Percentiles rank a stretch among this genome's conserved stretches.
Conservation (phyloP, 2,888 invertebrate genomes). For the Ophion ellenae region DNA sequence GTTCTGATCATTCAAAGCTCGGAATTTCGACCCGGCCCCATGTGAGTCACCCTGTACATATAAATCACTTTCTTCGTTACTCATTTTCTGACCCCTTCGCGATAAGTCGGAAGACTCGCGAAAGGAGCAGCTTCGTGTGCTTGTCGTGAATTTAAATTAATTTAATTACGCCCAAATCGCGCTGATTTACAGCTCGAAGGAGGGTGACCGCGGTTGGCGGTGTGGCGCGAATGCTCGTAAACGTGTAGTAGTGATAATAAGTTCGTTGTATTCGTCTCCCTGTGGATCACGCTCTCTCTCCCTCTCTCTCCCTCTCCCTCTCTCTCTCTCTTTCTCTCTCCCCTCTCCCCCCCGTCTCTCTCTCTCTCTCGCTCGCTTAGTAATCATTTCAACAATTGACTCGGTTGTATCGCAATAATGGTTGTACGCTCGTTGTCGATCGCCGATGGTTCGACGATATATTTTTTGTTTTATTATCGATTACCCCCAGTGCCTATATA, state of each 20-base stretch:
- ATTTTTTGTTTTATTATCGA: slow-evolving; percentile 54
- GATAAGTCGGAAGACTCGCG: neutral
- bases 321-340: slow-evolving; percentile 22
- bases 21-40: too few species aligned
- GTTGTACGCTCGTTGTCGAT: slow-evolving; percentile 49
- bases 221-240: slow-evolving; percentile 18
- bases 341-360: slow-evolving; percentile 23
- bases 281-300: slow-evolving; percentile 19
- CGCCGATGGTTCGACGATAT: slow-evolving; percentile 55
- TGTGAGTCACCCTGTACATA: neutral
- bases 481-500: slow-evolving; percentile 62
- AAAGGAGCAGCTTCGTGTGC: neutral
- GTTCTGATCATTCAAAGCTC: too few species aligned
- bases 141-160: neutral
- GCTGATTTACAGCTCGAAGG: neutral
- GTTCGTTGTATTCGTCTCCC: slow-evolving; percentile 12
- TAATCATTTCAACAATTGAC: slow-evolving; percentile 45
- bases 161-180: neutral
- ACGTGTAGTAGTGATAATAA: slow-evolving; percentile 22
- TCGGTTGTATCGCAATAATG: slow-evolving; percentile 47
- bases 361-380: too few species aligned
- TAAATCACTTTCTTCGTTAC: neutral
- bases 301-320: slow-evolving; percentile 17
- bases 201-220: neutral
- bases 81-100: neutral